Conservation (phyloP, 2,888 invertebrate species). For the Lepidocyrtinus sp. region DNA sequence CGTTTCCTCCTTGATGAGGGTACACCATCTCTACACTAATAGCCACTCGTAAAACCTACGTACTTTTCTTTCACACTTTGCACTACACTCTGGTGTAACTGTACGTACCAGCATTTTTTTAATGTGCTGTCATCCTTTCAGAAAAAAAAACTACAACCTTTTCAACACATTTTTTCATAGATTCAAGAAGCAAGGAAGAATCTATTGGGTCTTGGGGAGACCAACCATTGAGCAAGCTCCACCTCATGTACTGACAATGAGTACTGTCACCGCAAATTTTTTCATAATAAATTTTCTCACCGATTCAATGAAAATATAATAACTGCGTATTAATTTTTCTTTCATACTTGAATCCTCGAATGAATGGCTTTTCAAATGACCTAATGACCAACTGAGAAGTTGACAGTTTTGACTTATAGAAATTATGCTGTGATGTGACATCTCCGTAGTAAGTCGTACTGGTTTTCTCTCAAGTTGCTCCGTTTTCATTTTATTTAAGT, state of each 20-base stretch:
- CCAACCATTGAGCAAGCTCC: conserved; percentile 70
- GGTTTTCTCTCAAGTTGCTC: not conserved
- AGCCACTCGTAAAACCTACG: conserved; percentile 26
- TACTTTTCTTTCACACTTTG: conserved; percentile 10
- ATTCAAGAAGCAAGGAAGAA: conserved; percentile 48
- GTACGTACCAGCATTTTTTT: conserved; percentile 21
- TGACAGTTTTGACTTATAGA: not conserved
- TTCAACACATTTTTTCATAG: conserved; percentile 3
- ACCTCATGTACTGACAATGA: no score
- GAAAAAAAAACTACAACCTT: conserved; percentile 40
- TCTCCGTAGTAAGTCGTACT: not conserved
- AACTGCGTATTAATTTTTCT: not conserved
- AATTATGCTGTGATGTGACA: not conserved
- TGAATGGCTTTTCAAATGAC: not conserved
- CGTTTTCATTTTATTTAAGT: not conserved
- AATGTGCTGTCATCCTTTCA: conserved; percentile 51
- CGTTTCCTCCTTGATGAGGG: conserved; percentile 6
- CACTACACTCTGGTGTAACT: conserved; percentile 14
- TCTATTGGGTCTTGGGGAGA: conserved; percentile 67
- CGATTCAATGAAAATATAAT: not conserved
- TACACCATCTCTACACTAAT: conserved; percentile 39
- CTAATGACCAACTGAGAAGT: not conserved
- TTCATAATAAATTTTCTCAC: not conserved
- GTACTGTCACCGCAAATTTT: not conserved
- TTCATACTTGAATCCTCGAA: not conserved